Evolutionary conservation across 2,113 vertebrate genomes (phyloP), one percentile per base, ranked within the genome.

Genomic region (Cottus gobio): DNA sequence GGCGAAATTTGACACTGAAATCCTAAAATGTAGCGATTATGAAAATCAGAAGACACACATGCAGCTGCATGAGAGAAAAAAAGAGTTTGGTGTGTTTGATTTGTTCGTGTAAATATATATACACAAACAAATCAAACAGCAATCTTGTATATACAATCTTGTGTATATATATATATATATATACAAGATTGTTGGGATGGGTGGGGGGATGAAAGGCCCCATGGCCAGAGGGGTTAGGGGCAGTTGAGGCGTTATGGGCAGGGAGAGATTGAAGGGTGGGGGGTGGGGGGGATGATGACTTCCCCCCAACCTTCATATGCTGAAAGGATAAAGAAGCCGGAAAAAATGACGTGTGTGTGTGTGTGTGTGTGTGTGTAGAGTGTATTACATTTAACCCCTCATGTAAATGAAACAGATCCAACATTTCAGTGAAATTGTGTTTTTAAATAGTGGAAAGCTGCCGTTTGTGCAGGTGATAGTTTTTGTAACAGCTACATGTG

Each of bases 201-300:
- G 13, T 22, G 2, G 26, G 44, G 63, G 71, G 75, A 66, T 76
- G 68, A 84, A 82, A 68, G 84, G 60, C 75, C 70, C 69, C 85
- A 79, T 88, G 90, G 81, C 89, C 90, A 89, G 86, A 91, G 89
- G 90, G 87, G 80, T 89, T 84, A 77, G 79, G 84, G 86, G 69
- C 79, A 88, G 75, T 87, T 42, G 69, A 79, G 60, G 58, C 54
- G 1, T 81, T 82, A 63, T 65, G 37, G 50, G 57, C 52, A 36
- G n/a, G 54, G 56, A 22, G 66, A 24, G 39, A 60, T 7, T 18
- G 15, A 11, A 24, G 52, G n/a, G 0, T 10, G 5, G 15, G n/a
- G n/a, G 54, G 42, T 26, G 76, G 31, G 62, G 18, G 12, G 72
- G 67, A 46, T 76, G 76, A 85, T 91, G 60, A 71, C 64, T 79